A percentile compares a stretch with the other conserved stretches of the same genome.
These are phyloP conservation scores for Hoplias malabaricus DNA, from an alignment of 2,113 vertebrate species.

Conservation along the genomic window DNA sequence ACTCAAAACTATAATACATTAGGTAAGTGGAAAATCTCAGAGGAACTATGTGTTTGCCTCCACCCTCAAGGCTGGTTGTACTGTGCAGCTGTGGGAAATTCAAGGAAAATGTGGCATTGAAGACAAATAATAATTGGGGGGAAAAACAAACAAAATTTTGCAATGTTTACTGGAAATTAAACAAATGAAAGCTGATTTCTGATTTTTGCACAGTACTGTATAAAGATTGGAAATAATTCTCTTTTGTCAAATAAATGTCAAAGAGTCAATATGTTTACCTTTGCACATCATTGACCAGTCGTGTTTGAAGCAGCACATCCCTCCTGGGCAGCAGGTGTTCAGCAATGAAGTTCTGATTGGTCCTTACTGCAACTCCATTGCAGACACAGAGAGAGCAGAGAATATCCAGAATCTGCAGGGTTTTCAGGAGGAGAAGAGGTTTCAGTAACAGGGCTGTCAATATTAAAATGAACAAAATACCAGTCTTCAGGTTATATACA, in stretches of 20 bases:
- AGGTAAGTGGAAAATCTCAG: too few relatives aligned
- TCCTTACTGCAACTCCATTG: constrained; percentile 93
- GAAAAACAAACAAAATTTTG: too few relatives aligned
- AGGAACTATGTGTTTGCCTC: too few relatives aligned
- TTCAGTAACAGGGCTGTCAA: neutral
- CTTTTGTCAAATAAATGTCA: neutral
- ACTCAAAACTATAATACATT: too few relatives aligned
- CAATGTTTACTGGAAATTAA: too few relatives aligned
- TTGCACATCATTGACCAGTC: constrained; percentile 92
- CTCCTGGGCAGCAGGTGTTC: constrained; percentile 92
- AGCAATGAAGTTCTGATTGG: constrained; percentile 96
- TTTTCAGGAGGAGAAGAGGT: neutral
- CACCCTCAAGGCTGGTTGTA: too few relatives aligned
- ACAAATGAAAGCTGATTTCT: too few relatives aligned
- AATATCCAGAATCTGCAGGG: constrained; percentile 86
- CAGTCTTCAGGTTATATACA: neutral
- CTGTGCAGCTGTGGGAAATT: too few relatives aligned
- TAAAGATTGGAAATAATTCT: neutral
- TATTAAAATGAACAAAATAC: neutral
- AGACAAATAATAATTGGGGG: too few relatives aligned
- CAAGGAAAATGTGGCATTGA: too few relatives aligned
- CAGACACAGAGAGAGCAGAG: constrained; percentile 95
- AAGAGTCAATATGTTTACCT: constrained; percentile 77
- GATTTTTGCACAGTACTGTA: too few relatives aligned
- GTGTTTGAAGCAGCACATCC: constrained; percentile 92